Base-by-base conservation (phyloP, 2,797 vertebrate genomes). In the Sebastes minor region DNA sequence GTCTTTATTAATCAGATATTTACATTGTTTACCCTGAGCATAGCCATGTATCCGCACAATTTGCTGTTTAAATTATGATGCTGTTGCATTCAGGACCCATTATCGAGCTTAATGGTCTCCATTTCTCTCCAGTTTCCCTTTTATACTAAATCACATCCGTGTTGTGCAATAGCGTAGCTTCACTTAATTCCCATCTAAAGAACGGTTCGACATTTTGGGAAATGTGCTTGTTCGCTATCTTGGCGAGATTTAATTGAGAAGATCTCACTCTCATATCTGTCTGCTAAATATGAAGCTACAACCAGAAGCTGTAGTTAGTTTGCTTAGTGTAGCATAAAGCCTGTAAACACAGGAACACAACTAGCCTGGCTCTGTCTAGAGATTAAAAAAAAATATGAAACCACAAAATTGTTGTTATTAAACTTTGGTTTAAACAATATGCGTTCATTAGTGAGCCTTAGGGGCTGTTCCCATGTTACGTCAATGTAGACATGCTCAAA, bases 1-100 rank as follows among this genome's bases (percentile, higher is more conserved):
- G 67, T 86, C 79, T 91, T 89, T 83, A 88, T 89, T 86, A 82
- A 89, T 87, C 84, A 81, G 80, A 87, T 88, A 70, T 83, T 87
- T 81, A 86, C 62, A 78, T 68, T 71, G 67, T 80, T 88, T 68
- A 83, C 64, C 42, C 71, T 81, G 73, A 90, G 73, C 74, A 63
- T 20, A 59, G 2, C 49, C 46, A 28, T 64, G 71, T 79, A 78
- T 74, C 60, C 61, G 60, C 65, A 80, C 78, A 85, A 80, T 72
- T 81, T 76, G 71, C 28, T 23, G 12, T 60, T 84, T 80, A 78
- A 79, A 84, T 80, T n/a, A 76, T 83, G 64, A 80, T 35, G 49
- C 52, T 46, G 33, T 71, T 55, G 20, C 11, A 74, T 78, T 85
- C 42, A 71, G 35, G 72, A 33, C 4, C 62, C 35, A 88, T 86